These are phyloP conservation scores for Labrus mixtus DNA, from an alignment of 2,113 vertebrate species.

Conservation along the genomic window DNA sequence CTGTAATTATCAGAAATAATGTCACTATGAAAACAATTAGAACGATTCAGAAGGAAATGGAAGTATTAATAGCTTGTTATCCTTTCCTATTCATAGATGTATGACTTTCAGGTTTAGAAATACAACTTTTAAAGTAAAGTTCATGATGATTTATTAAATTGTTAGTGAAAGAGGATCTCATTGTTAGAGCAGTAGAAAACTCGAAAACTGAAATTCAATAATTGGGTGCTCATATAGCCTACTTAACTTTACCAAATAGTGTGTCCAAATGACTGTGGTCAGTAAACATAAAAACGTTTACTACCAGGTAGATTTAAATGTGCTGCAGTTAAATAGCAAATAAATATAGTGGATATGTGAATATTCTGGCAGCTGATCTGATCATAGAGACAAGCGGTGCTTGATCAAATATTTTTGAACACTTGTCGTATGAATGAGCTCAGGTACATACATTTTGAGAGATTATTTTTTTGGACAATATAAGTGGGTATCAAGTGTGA, in stretches of 20 bases:
- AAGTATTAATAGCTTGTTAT: too few species aligned
- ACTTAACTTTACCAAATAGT: neutral
- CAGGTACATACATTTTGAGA: neutral
- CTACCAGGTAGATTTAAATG: slow-evolving; percentile 34
- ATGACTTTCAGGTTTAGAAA: neutral
- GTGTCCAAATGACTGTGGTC: slow-evolving; percentile 6
- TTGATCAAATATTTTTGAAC: slow-evolving; percentile 25
- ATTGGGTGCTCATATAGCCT: neutral
- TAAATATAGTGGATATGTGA: slow-evolving; percentile 34
- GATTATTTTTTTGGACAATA: slow-evolving; percentile 27
- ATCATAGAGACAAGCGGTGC: slow-evolving; percentile 26
- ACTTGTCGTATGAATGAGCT: neutral
- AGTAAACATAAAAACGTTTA: slow-evolving; percentile 30
- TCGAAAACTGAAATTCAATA: neutral
- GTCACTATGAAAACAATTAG: neutral
- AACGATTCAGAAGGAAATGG: neutral
- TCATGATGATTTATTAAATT: too few species aligned
- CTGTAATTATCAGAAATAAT: neutral
- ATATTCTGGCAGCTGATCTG: slow-evolving; percentile 37
- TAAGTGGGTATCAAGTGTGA: slow-evolving; percentile 15
- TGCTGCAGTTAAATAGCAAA: slow-evolving; percentile 24
- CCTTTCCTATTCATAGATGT: neutral
- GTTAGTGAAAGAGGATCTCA: too few species aligned
- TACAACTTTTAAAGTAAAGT: neutral
- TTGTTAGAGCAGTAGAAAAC: too few species aligned